These are phyloP conservation scores for Morpho deidamia DNA, from an alignment of 2,888 invertebrate species.

Conservation along the genomic window DNA sequence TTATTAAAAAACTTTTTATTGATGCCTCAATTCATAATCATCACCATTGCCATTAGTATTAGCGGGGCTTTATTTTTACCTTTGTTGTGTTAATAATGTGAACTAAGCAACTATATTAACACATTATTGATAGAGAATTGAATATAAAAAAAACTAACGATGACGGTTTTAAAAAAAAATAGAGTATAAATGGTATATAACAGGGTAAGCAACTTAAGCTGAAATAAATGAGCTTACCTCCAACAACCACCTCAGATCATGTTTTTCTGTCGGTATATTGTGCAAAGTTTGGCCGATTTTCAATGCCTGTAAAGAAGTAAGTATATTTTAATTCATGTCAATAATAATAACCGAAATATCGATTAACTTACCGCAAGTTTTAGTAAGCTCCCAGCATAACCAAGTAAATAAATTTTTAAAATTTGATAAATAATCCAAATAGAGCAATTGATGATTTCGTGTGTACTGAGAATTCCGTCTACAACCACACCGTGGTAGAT, in stretches of 20 bases:
- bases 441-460: slow-evolving; percentile 48
- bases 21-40: no score
- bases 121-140: no score
- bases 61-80: no score
- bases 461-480: slow-evolving; percentile 33
- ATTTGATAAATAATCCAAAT: slow-evolving; percentile 58
- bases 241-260: slow-evolving; percentile 43
- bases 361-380: slow-evolving; percentile 42
- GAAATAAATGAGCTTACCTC: slow-evolving; percentile 41
- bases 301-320: slow-evolving; percentile 40
- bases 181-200: no score
- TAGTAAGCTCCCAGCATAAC: slow-evolving; percentile 44
- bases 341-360: background rate
- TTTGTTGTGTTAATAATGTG: no score
- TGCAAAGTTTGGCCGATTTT: slow-evolving; percentile 48
- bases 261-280: slow-evolving; percentile 46
- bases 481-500: slow-evolving; percentile 50
- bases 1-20: no score
- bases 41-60: no score
- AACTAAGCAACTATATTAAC: no score
- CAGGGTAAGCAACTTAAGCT: no score
- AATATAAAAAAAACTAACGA: no score
- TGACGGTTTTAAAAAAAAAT: no score
- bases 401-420: slow-evolving; percentile 48
- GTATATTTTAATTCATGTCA: background rate